Conservation (phyloP, 1,140 invertebrate species). For the Hylaeus anthracinus region DNA sequence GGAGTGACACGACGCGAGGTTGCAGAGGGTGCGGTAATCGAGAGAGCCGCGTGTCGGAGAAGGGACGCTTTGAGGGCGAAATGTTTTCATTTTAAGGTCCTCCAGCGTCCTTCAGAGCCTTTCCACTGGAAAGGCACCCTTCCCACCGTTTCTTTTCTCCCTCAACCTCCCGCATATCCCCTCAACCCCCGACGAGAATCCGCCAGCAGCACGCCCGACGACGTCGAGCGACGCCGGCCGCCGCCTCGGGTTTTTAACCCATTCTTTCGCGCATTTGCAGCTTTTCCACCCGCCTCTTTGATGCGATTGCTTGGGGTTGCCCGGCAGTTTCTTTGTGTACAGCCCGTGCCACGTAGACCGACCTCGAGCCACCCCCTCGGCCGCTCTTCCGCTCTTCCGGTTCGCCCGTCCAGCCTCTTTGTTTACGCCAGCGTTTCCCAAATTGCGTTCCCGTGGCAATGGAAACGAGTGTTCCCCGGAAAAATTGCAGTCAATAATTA, state of each 20-base stretch:
- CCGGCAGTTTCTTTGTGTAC: conserved; percentile 28
- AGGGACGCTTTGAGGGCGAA: conserved; percentile 63
- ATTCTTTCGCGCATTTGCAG: conserved; percentile 68
- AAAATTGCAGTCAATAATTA: no score
- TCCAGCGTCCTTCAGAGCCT: conserved; percentile 59
- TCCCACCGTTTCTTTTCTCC: conserved; percentile 47
- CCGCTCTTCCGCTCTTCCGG: conserved; percentile 39
- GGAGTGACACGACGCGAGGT: conserved; percentile 9
- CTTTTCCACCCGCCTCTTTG: conserved; percentile 62
- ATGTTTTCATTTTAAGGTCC: conserved; percentile 71
- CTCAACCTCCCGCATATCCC: conserved; percentile 1
- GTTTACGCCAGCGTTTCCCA: conserved; percentile 38
- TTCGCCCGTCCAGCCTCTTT: conserved; percentile 57
- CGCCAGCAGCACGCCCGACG: conserved; percentile 9
- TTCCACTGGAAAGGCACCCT: conserved; percentile 38
- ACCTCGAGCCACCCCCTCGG: not conserved
- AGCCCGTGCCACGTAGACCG: not conserved
- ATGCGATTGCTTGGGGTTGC: conserved; percentile 53
- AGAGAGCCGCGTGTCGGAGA: conserved; percentile 39
- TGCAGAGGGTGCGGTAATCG: conserved; percentile 42
- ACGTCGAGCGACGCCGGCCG: not conserved
- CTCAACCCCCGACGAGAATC: conserved; percentile 5
- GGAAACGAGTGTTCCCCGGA: no score
- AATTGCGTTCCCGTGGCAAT: no score
- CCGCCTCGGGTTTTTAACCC: conserved; percentile 67